A percentile compares a stretch with the other conserved stretches of the same genome.
Conservation (phyloP, 1,140 invertebrate species). For the Pantala flavescens region DNA sequence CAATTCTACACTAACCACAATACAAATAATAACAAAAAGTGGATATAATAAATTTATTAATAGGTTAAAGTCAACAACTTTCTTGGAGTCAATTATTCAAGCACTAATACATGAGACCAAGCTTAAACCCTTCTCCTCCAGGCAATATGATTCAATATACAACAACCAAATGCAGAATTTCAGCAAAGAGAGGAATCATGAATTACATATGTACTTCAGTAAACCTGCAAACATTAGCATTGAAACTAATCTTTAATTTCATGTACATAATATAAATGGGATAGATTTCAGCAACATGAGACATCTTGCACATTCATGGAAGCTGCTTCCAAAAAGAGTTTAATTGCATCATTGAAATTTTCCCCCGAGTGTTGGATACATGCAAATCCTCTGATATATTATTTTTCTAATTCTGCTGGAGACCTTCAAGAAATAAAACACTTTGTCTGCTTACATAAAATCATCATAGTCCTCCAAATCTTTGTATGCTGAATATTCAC, state of each 20-base stretch:
- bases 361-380: not conserved
- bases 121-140: not conserved
- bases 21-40: not conserved
- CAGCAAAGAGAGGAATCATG: not conserved
- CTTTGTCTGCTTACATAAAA: not conserved
- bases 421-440: not conserved
- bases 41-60: not conserved
- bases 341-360: not conserved
- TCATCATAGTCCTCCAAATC: not conserved
- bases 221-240: not conserved
- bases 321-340: not conserved
- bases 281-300: not conserved
- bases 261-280: not conserved
- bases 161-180: slow-evolving; percentile 3
- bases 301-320: not conserved
- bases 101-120: slow-evolving; percentile 5
- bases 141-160: not conserved
- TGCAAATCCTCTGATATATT: too few relatives aligned
- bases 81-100: slow-evolving; percentile 2
- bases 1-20: too few relatives aligned
- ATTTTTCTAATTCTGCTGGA: too few relatives aligned
- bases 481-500: not conserved
- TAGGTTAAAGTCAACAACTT: slow-evolving; percentile 2
- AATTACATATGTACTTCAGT: not conserved
- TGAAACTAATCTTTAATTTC: not conserved